Percentiles rank a stretch among this genome's conserved stretches.
Conservation (phyloP, 2,113 vertebrate species). For the Dascyllus trimaculatus region DNA sequence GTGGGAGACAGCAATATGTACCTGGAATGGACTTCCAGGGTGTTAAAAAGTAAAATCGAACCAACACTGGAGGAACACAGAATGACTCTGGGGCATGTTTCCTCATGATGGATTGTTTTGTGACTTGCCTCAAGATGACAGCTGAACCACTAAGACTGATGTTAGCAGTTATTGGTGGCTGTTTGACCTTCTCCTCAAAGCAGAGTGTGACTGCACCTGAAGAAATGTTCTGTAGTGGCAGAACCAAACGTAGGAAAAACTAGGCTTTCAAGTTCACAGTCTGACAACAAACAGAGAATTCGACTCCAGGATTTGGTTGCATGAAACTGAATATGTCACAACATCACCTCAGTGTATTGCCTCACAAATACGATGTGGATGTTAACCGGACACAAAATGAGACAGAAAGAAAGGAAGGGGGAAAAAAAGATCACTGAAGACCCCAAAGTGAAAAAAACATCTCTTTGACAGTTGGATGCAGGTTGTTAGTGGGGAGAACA, state of each 20-base stretch:
- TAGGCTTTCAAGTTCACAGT: not conserved
- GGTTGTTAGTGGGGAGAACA: conserved; percentile 62
- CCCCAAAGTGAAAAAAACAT: conserved; percentile 6
- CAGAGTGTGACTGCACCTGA: not conserved
- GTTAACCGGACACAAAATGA: conserved; percentile 12
- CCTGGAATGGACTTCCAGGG: not conserved
- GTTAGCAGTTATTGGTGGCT: conserved; percentile 14
- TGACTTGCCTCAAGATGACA: not conserved
- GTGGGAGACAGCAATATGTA: conserved; percentile 7
- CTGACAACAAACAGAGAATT: not conserved
- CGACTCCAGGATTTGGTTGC: not conserved
- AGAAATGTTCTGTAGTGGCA: not conserved
- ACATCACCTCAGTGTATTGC: no score
- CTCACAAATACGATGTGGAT: not conserved
- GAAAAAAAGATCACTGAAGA: conserved; percentile 6
- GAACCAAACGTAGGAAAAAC: not conserved
- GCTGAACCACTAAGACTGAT: not conserved
- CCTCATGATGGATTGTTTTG: conserved; percentile 3
- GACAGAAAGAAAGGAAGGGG: not conserved
- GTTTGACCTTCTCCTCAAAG: not conserved
- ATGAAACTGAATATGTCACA: not conserved
- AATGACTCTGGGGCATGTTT: not conserved
- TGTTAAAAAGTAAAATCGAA: not conserved
- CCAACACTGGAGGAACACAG: not conserved
- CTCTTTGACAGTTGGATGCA: conserved; percentile 38